Evolutionary conservation across 2,113 vertebrate species (phyloP).

Genomic region (Siniperca chuatsi): DNA sequence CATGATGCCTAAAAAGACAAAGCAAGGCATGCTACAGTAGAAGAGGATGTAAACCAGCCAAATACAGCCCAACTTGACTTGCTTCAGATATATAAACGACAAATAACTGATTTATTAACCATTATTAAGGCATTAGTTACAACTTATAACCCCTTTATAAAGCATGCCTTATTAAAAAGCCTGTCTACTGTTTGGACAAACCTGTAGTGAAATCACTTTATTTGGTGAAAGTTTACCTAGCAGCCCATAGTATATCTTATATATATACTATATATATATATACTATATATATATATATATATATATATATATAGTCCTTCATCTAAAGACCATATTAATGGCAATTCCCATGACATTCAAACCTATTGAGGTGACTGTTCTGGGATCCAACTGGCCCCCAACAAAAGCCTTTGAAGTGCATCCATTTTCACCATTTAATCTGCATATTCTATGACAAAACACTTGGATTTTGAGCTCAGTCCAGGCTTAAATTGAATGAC

Average conservation of each 20-base stretch:
- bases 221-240: slow-evolving; percentile 33
- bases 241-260: too few species aligned
- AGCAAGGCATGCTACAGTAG: neutral
- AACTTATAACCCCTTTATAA: neutral
- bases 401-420: slow-evolving; percentile 78
- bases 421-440: slow-evolving; percentile 82
- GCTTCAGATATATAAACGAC: neutral
- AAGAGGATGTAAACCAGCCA: neutral
- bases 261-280: neutral
- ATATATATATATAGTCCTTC: slow-evolving; percentile 4
- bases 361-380: slow-evolving; percentile 71
- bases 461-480: slow-evolving; percentile 75
- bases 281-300: neutral
- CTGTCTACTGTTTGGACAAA: slow-evolving; percentile 21
- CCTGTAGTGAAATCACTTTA: slow-evolving; percentile 22
- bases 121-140: neutral
- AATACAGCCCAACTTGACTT: neutral
- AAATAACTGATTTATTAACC: neutral
- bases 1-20: neutral
- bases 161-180: neutral
- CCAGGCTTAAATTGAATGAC: slow-evolving; percentile 68
- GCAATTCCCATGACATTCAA: slow-evolving; percentile 68
- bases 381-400: slow-evolving; percentile 65
- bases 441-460: slow-evolving; percentile 82
- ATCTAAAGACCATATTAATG: slow-evolving; percentile 64